phyloP scores from a whole-genome alignment of 64 coral and sea anemone genomes.

The Pachyseris speciosa region DNA sequence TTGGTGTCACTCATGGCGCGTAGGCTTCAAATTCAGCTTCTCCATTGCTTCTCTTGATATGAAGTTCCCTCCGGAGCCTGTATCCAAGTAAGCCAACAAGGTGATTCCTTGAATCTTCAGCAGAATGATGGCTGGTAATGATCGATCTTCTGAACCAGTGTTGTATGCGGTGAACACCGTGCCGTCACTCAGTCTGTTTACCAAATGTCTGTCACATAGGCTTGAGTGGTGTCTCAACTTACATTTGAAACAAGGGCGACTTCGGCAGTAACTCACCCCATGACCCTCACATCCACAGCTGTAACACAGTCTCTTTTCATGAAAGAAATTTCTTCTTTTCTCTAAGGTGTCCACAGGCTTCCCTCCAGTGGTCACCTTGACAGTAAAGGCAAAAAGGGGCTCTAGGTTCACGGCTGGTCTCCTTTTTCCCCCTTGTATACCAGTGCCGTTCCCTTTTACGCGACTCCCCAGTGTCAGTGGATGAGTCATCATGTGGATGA shows the following conservation, averaged over 20 bases:
- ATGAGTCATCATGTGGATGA: conserved; percentile 59
- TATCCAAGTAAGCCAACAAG: conserved; percentile 78
- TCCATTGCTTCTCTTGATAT: conserved; percentile 43
- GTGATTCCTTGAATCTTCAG: conserved; percentile 27
- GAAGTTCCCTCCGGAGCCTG: conserved; percentile 72
- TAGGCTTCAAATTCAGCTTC: conserved; percentile 45
- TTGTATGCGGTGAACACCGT: conserved; percentile 53
- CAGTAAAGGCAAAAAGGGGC: conserved; percentile 47
- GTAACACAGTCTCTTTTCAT: conserved; percentile 45
- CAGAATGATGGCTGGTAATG: conserved; percentile 56
- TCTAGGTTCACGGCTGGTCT: neutral
- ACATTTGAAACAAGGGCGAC: conserved; percentile 55
- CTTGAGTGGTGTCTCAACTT: conserved; percentile 74
- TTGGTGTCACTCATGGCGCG: conserved; percentile 19
- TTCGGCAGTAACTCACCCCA: conserved; percentile 52
- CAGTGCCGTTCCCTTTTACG: conserved; percentile 37
- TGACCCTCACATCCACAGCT: conserved; percentile 57
- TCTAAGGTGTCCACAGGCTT: conserved; percentile 62
- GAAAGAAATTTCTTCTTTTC: conserved; percentile 48
- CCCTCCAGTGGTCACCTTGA: conserved; percentile 29
- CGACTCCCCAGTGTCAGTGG: neutral
- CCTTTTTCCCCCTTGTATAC: conserved; percentile 27
- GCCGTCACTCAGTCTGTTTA: neutral
- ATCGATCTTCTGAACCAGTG: conserved; percentile 35
- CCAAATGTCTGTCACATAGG: conserved; percentile 44